Evolutionary conservation across 2,113 vertebrate species (phyloP), one percentile per base, ranked within the genome.

Genomic region (Montifringilla adamsi): DNA sequence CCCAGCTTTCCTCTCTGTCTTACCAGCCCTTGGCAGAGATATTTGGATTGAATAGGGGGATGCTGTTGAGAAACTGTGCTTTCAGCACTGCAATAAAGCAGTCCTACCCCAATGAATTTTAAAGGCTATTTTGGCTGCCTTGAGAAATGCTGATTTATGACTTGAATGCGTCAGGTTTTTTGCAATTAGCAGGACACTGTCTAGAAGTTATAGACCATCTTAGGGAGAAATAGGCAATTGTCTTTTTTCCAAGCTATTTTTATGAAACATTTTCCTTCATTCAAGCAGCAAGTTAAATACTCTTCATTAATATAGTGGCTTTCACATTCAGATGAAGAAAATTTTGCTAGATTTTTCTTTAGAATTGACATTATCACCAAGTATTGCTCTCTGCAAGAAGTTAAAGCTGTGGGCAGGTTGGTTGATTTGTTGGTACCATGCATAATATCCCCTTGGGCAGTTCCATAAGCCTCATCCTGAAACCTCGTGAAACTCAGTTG

Each of bases 141-240:
- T 13, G 2, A 70, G 75, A 94, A 96, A 90, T 87, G 70, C 56
- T 94, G 85, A 92, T 87, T 85, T 95, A 92, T 89, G 17, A 27
- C 60, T 79, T 49, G 63, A 90, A 78, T 59, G 12, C 0, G 0
- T 94, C 67, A 52, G 46, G 26, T 0, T 88, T 95, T 90, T 85
- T 82, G 66, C 53, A 93, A 90, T 96, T 95, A 96, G 33, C 79
- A 90, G 74, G 84, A 50, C 82, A 62, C 39, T 3, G 2, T 73
- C 60, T 74, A 31, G 70, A 76, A 95, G 55, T 66, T 88, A 69
- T 9, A 70, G 33, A 88, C 15, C 12, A 33, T 66, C 56, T 89
- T 33, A 43, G 8, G 68, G 20, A 95, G 87, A 73, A 95, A 86
- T 20, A 83, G 39, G 22, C 33, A 50, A 43, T 46, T 74, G 41